Percentiles rank a stretch among this genome's conserved stretches.
Conservation (phyloP, 1,140 invertebrate species). For the Oncopodura yosiiana region DNA sequence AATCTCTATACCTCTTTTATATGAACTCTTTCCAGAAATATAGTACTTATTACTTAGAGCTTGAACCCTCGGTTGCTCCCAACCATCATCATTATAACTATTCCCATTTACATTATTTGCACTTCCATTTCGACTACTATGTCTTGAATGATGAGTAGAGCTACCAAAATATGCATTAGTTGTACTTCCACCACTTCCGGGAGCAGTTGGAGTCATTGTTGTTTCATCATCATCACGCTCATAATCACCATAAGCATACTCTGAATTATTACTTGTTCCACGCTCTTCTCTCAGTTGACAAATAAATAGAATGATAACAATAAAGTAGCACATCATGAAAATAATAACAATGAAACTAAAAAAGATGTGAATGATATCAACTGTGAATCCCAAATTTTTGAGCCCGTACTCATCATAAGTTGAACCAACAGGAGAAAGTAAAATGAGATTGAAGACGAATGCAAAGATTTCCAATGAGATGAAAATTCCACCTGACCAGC, state of each 20-base stretch:
- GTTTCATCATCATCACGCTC: not conserved
- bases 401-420: slow-evolving; percentile 22
- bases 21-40: not conserved
- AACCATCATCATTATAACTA: slow-evolving; percentile 10
- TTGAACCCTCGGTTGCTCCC: slow-evolving; percentile 13
- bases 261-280: slow-evolving; percentile 4
- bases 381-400: slow-evolving; percentile 20
- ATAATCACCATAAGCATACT: slow-evolving; percentile 12
- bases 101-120: not conserved
- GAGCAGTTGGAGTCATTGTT: not conserved
- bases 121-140: slow-evolving; percentile 8
- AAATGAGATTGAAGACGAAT: slow-evolving; percentile 19
- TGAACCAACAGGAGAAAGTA: slow-evolving; percentile 19
- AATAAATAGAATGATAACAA: slow-evolving; percentile 24
- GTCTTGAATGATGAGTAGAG: not conserved
- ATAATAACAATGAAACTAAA: slow-evolving; percentile 15
- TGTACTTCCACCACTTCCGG: not conserved
- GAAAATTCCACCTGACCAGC: slow-evolving; percentile 20
- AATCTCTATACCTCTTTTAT: not conserved
- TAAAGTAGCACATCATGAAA: slow-evolving; percentile 19
- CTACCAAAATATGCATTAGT: not conserved
- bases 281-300: slow-evolving; percentile 12
- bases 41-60: not conserved
- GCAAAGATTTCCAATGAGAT: slow-evolving; percentile 18
- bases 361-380: slow-evolving; percentile 15